Evolutionary conservation across 2,113 vertebrate species (phyloP).

Genomic region (Edolisoma coerulescens): DNA sequence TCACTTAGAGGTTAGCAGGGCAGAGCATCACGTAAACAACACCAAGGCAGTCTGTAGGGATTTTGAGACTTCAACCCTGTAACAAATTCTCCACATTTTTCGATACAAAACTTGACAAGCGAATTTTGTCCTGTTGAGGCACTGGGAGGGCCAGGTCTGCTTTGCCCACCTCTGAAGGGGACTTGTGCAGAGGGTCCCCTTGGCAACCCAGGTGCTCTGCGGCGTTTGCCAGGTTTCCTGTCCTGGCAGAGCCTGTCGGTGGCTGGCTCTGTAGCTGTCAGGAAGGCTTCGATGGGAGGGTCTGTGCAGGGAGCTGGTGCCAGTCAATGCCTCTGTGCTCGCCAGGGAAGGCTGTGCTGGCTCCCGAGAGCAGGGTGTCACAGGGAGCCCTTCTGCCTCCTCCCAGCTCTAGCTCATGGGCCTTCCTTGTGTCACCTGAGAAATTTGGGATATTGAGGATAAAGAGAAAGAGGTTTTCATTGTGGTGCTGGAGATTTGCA

Average conservation of each 20-base stretch:
- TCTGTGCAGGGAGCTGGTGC: neutral
- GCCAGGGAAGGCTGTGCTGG: fast-evolving
- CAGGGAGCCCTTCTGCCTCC: neutral
- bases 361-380: neutral
- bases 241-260: neutral
- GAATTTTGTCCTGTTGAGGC: neutral
- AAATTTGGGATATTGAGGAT: neutral
- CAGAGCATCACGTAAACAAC: neutral
- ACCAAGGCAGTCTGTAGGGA: neutral
- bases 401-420: neutral
- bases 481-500: neutral
- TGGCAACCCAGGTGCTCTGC: fast-evolving
- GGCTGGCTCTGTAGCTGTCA: neutral
- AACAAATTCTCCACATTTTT: neutral
- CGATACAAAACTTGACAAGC: neutral
- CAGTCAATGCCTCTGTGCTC: fast-evolving
- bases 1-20: neutral
- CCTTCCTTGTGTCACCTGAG: neutral
- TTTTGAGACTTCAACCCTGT: neutral
- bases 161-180: neutral
- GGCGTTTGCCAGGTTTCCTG: fast-evolving
- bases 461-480: neutral
- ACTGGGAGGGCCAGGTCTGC: neutral
- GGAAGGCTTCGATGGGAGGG: neutral
- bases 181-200: neutral